Evolutionary conservation across 2,888 invertebrate genomes (phyloP).

Genomic region (Agrochola lota): DNA sequence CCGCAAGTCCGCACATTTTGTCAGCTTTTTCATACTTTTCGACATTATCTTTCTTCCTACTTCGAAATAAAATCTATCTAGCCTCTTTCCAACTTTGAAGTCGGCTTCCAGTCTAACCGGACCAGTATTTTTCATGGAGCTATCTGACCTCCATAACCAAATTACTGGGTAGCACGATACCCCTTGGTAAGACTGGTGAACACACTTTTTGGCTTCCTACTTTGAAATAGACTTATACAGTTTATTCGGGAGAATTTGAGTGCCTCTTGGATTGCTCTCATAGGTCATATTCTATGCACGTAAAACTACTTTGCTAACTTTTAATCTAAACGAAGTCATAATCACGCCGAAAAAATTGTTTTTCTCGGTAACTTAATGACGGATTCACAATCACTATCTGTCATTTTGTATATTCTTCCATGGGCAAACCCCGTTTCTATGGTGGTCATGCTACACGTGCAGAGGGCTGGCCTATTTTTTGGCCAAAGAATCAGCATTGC

Average conservation of each 20-base stretch:
- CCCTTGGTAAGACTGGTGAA: not conserved
- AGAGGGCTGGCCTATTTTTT: no score
- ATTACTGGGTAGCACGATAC: not conserved
- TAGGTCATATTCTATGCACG: not conserved
- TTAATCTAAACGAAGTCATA: not conserved
- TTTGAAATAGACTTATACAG: slow-evolving; percentile 18
- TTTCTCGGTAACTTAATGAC: not conserved
- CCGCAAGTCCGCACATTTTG: slow-evolving; percentile 27
- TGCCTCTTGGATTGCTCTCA: not conserved
- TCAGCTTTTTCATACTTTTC: not conserved
- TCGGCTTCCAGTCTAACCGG: not conserved
- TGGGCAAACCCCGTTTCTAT: no score
- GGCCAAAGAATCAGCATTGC: no score
- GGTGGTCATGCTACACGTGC: no score
- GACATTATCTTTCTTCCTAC: not conserved
- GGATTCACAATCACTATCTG: no score
- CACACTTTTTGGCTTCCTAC: not conserved
- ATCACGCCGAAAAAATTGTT: not conserved
- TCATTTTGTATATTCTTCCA: no score
- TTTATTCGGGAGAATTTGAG: not conserved
- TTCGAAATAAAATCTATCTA: not conserved
- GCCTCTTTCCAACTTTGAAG: not conserved
- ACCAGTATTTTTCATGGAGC: not conserved
- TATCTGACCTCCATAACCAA: not conserved
- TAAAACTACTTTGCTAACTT: not conserved